Conservation (phyloP, 2,113 vertebrate genomes). For the Galbula dea region DNA sequence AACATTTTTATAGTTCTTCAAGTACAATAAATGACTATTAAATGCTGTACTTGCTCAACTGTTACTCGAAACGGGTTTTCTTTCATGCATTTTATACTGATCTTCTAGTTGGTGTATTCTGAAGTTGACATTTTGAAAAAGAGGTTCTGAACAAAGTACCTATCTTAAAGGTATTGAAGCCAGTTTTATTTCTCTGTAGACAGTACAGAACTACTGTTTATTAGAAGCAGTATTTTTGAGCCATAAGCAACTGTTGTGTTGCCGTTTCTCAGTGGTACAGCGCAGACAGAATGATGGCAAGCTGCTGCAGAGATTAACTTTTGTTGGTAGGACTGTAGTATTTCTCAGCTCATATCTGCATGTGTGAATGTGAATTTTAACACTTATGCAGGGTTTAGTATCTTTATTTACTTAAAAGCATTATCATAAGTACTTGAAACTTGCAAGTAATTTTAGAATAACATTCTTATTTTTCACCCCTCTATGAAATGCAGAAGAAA, state of each 20-base stretch:
- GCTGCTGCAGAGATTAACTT: neutral
- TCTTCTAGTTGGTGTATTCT: neutral
- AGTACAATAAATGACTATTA: neutral
- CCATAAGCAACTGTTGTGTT: neutral
- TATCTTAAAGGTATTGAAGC: too few species aligned
- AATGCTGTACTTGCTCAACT: neutral
- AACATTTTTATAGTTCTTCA: neutral
- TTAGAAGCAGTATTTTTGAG: neutral
- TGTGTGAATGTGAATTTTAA: neutral
- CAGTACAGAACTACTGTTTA: neutral
- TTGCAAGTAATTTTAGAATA: neutral
- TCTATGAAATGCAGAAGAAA: constrained; percentile 59
- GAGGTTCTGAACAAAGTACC: neutral
- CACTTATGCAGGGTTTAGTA: neutral
- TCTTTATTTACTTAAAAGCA: neutral
- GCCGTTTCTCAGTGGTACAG: neutral
- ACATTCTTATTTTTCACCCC: neutral
- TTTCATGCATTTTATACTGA: neutral
- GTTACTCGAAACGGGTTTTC: neutral
- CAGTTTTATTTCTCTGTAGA: too few species aligned
- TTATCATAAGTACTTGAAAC: neutral
- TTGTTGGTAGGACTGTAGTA: neutral
- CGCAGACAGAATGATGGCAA: neutral
- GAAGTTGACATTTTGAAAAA: neutral
- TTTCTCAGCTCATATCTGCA: neutral